Percentiles rank a stretch among this genome's conserved stretches.
Evolutionary conservation across 2,797 vertebrate genomes (phyloP).

Genomic region (Phrynocephalus vlangalii): DNA sequence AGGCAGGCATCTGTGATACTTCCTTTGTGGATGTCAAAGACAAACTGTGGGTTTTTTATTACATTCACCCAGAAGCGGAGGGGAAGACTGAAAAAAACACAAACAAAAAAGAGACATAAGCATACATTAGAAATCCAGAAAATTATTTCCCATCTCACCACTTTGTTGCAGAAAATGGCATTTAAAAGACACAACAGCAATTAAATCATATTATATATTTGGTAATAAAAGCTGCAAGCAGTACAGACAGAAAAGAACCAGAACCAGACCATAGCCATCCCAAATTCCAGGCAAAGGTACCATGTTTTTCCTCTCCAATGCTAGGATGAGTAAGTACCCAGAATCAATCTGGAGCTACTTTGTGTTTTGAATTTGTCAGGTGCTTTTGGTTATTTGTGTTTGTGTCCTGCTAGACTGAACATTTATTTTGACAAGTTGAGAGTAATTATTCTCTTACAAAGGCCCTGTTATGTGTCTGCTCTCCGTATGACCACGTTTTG

Average conservation of each 20-base stretch:
- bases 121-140: neutral
- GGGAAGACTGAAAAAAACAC: constrained; percentile 84
- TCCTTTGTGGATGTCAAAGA: constrained; percentile 98
- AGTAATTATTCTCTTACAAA: neutral
- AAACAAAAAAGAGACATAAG: neutral
- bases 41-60: constrained; percentile 98
- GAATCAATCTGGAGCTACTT: neutral
- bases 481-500: neutral
- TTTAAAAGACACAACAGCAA: neutral
- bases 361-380: neutral
- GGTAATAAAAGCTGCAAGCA: neutral
- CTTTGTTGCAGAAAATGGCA: neutral
- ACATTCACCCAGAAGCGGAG: constrained; percentile 99
- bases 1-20: constrained; percentile 98
- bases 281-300: neutral
- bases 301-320: neutral
- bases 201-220: neutral
- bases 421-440: neutral
- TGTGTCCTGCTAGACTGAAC: neutral
- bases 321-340: constrained; percentile 1
- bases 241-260: rapidly evolving
- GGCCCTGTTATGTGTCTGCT: neutral
- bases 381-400: neutral
- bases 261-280: neutral
- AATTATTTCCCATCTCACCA: neutral